Conservation (phyloP, 2,113 vertebrate species). For the Amphiprion ocellaris region DNA sequence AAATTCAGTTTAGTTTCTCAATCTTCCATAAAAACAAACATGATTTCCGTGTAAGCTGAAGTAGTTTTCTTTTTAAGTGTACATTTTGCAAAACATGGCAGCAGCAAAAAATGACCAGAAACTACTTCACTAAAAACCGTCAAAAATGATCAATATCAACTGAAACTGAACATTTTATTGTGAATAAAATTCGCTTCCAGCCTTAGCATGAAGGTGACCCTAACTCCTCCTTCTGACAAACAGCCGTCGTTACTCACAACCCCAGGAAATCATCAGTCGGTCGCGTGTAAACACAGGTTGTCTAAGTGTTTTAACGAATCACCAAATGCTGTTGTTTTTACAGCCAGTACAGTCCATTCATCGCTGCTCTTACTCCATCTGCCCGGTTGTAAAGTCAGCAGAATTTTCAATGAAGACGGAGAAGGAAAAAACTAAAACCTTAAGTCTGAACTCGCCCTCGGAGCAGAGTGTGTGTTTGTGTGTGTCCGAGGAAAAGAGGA, state of each 20-base stretch:
- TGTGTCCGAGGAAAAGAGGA: not conserved
- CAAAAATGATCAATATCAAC: no score
- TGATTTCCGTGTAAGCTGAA: no score
- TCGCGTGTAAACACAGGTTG: not conserved
- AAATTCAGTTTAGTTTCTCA: no score
- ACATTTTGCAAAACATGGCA: no score
- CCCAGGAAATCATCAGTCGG: no score
- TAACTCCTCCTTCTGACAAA: not conserved
- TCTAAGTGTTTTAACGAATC: not conserved
- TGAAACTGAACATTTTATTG: no score
- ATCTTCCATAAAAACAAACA: no score
- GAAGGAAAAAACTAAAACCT: slow-evolving; percentile 8
- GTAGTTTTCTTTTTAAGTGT: no score
- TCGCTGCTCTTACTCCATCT: not conserved
- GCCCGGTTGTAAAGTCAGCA: slow-evolving; percentile 24
- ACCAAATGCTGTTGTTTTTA: not conserved
- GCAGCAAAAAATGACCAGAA: no score
- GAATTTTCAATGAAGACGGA: slow-evolving; percentile 33
- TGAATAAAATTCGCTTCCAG: no score
- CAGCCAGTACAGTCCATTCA: not conserved
- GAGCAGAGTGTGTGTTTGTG: slow-evolving; percentile 13
- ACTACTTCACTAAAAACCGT: no score
- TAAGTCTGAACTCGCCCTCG: not conserved
- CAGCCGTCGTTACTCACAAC: not conserved
- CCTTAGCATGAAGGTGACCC: slow-evolving; percentile 7